Evolutionary conservation across 1,140 invertebrate species (phyloP), one percentile per base, ranked within the genome.

Genomic region (Temnothorax longispinosus): DNA sequence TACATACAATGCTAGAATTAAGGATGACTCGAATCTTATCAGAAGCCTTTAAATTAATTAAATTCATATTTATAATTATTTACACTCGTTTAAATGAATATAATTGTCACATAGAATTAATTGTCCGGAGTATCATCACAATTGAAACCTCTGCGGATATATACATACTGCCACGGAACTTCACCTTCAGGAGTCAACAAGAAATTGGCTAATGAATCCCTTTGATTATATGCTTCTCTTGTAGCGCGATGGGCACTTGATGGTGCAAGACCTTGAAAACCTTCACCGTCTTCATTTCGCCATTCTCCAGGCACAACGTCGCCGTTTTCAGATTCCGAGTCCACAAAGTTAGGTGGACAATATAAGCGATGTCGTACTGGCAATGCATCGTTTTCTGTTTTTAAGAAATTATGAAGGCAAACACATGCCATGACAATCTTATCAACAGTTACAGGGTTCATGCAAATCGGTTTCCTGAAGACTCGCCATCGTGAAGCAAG

Each of bases 251-350:
- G 60, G 32, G 60, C 27, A 35, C 4, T 32, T 64, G 32, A 32
- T 35, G 32, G 60, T 18, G 15, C 13, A 64, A 64, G 32, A 6
- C 32, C 60, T 64, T 64, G 60, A 62, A 62, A 62, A 13, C 27
- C 13, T 62, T 64, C 60, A 64, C 7, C 21, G 54, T 21, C 60
- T 64, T 64, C 32, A 64, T 64, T 64, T 64, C 60, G 60, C 60
- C 15, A 64, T 15, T 64, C 62, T 38, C 62, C 32, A 64, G 7
- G 62, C 8, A 35, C 32, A 64, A 64, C 8, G 7, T 64, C 32
- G 8, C 62, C 62, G 3, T 18, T 64, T 15, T 64, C 5, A 38
- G 62, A 64, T 64, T 64, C 35, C 8, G 6, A 38, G 32, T 64
- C 56, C 56, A 58, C 56, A 58, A 58, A 58, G 27, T 58, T 58